phyloP scores from a whole-genome alignment of 2,113 vertebrate genomes.

The Pagrus major region DNA sequence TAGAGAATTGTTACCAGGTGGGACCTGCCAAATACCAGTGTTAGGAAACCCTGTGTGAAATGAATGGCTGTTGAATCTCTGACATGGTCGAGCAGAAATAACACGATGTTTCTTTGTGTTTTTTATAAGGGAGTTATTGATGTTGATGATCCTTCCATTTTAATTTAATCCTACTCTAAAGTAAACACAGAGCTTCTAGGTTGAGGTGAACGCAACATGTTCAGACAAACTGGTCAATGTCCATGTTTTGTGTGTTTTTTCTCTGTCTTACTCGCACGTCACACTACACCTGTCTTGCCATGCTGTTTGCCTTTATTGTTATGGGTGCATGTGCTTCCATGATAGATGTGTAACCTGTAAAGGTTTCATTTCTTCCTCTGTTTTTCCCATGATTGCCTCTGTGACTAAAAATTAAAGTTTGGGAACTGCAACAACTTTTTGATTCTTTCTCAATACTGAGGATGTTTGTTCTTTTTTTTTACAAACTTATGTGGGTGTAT shows the following conservation, averaged over 20 bases:
- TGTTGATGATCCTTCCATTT: background rate
- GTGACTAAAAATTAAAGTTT: constrained; percentile 51
- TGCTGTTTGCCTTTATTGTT: background rate
- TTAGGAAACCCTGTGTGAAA: background rate
- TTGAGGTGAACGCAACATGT: background rate
- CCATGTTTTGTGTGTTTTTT: background rate
- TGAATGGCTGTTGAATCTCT: background rate
- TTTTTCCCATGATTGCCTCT: background rate
- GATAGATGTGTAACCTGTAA: constrained; percentile 25
- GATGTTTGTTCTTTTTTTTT: background rate
- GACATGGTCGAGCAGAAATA: background rate
- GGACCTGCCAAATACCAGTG: background rate
- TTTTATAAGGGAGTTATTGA: background rate
- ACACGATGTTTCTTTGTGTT: background rate
- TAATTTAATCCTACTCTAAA: background rate
- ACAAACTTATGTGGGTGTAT: background rate
- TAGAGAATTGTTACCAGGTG: background rate
- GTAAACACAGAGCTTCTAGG: background rate
- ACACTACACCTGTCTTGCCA: background rate
- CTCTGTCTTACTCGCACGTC: background rate
- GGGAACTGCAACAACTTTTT: constrained; percentile 1
- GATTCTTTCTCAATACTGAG: background rate
- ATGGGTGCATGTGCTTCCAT: constrained; percentile 46
- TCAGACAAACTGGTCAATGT: background rate
- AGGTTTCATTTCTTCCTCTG: background rate